Evolutionary conservation across 2,888 invertebrate species (phyloP).

Genomic region (Cyclophora punctaria): DNA sequence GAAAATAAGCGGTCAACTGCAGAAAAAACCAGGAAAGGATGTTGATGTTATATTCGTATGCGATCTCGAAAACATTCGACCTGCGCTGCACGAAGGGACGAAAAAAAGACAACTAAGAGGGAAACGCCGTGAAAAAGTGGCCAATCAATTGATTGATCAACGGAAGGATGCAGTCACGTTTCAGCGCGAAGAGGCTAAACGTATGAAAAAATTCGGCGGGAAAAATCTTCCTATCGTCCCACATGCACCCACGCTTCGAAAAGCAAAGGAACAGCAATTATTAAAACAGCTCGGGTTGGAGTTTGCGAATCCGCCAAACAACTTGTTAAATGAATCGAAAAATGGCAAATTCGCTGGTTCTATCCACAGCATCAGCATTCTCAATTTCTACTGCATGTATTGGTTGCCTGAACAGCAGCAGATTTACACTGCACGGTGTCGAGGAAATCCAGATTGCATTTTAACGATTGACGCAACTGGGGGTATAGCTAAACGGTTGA

Average conservation of each 20-base stretch:
- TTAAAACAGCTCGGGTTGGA: too few species aligned
- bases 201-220: neutral
- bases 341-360: too few species aligned
- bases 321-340: neutral
- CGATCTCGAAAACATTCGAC: neutral
- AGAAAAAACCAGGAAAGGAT: neutral
- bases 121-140: neutral
- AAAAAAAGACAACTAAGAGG: neutral
- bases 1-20: too few species aligned
- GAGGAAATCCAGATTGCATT: neutral
- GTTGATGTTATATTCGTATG: neutral
- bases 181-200: neutral
- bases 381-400: too few species aligned
- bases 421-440: neutral
- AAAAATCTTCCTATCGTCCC: too few species aligned
- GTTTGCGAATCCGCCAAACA: too few species aligned
- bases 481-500: neutral
- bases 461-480: neutral
- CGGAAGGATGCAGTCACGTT: neutral
- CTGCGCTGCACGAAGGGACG: neutral
- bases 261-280: too few species aligned
- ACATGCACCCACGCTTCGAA: too few species aligned
- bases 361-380: too few species aligned
- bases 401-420: neutral
- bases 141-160: neutral